These are phyloP conservation scores for Taxidea taxus DNA, from an alignment of 2,113 vertebrate genomes.

Conservation along the genomic window DNA sequence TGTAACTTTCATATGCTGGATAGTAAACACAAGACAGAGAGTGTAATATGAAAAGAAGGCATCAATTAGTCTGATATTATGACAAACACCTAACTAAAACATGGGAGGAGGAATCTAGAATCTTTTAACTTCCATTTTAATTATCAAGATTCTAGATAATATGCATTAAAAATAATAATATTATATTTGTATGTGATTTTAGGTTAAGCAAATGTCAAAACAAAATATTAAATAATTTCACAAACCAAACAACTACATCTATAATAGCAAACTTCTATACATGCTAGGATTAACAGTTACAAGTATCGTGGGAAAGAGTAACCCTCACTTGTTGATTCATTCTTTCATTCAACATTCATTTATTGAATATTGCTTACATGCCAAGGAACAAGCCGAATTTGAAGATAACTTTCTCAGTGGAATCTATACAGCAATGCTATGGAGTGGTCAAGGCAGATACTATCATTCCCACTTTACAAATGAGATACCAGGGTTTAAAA, in stretches of 20 bases:
- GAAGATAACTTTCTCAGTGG: neutral
- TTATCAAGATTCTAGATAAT: neutral
- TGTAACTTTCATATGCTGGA: neutral
- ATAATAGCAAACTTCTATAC: neutral
- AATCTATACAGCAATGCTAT: neutral
- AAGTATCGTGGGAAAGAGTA: neutral
- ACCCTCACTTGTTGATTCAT: neutral
- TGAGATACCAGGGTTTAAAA: neutral
- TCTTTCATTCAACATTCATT: neutral
- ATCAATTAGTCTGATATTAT: neutral
- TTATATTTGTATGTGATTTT: neutral
- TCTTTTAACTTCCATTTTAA: neutral
- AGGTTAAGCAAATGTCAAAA: neutral
- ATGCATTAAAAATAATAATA: neutral
- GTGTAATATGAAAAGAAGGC: neutral
- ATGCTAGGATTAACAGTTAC: neutral
- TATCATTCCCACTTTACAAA: neutral
- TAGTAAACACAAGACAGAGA: neutral
- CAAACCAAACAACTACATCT: neutral
- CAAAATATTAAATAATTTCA: conserved; percentile 13
- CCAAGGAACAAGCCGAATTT: neutral
- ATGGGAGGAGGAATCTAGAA: neutral
- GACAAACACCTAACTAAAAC: neutral
- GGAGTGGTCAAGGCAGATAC: neutral
- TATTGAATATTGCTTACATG: neutral